Percentiles rank a stretch among this genome's conserved stretches.
Conservation (phyloP, 1,140 invertebrate genomes). For the Diprion similis region DNA sequence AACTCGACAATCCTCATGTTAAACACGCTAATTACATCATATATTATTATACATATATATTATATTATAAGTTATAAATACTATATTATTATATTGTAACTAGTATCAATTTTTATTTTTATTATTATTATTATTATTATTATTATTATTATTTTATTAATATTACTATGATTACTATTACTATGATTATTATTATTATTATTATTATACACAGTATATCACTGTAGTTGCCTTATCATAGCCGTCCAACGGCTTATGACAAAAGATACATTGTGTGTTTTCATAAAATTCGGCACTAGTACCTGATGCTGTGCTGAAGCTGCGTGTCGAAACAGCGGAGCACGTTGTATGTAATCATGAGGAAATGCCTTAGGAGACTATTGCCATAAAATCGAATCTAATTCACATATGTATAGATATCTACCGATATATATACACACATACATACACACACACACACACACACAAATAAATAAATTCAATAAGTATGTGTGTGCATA, state of each 20-base stretch:
- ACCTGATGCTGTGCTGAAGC: not conserved
- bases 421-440: not conserved
- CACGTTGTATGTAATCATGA: not conserved
- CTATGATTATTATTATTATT: not conserved
- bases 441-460: not conserved
- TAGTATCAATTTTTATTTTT: conserved; percentile 10
- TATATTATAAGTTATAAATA: conserved; percentile 17
- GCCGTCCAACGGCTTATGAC: conserved; percentile 4
- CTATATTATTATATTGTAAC: conserved; percentile 6
- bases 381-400: not conserved
- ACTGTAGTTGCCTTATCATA: conserved; percentile 5
- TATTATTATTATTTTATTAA: not conserved
- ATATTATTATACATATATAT: conserved; percentile 18
- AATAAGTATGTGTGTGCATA: not conserved
- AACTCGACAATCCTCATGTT: conserved; percentile 3
- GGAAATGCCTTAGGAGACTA: conserved; percentile 6
- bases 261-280: conserved; percentile 6
- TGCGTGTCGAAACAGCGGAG: not conserved
- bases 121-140: conserved; percentile 16
- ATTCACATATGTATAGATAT: not conserved
- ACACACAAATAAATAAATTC: not conserved
- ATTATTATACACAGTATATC: conserved; percentile 2
- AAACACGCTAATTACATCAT: conserved; percentile 10
- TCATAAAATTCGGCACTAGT: not conserved
- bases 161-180: not conserved